Base-by-base conservation (phyloP, 2,797 vertebrate genomes). In the Bradypodion pumilum region DNA sequence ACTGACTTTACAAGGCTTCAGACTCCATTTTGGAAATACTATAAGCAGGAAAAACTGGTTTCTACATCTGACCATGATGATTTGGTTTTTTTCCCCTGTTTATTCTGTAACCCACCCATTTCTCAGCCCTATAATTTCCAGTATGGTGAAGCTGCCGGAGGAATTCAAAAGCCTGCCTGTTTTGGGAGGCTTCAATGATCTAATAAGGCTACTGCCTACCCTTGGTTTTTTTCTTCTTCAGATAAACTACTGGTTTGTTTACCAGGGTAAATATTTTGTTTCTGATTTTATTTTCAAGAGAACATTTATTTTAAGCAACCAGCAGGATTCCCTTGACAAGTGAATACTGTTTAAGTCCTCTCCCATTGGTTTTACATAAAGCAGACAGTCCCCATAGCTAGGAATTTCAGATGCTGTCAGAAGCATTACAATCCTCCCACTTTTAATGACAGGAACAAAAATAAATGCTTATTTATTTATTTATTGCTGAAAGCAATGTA, bases 391-490 rank as follows among this genome's bases (percentile, higher is more conserved):
- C 27, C 42, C 3, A 27, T 78, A 29, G 65, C 0, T 44, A 80
- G 81, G 29, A 79, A 78, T 74, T 59, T 78, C 46, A 52, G 66
- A 82, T 60, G 63, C 19, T 56, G 1, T 80, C 77, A 91, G 56
- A 19, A 60, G 76, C 13, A 7, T 87, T 2, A 7, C 49, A 29
- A 70, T 65, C 25, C 7, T 12, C 46, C 46, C 74, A 52, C 74
- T 29, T 42, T 9, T 15, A 3, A 21, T 27, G 32, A 81, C 6
- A 46, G 29, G 25, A 77, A 60, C 6, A 63, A 49, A 27, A 62
- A 63, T 25, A 73, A 1, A 32, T 56, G 7, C 46, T 81, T 44
- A 16, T 10, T 42, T 72, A 46, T 68, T 35, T 21, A 78, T n/a
- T n/a, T n/a, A n/a, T n/a, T n/a, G n/a, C n/a, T n/a, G n/a, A 86